Percentiles rank a stretch among this genome's conserved stretches.
These are phyloP conservation scores for Notothenia coriiceps DNA, from an alignment of 2,113 vertebrate species.

Conservation along the genomic window DNA sequence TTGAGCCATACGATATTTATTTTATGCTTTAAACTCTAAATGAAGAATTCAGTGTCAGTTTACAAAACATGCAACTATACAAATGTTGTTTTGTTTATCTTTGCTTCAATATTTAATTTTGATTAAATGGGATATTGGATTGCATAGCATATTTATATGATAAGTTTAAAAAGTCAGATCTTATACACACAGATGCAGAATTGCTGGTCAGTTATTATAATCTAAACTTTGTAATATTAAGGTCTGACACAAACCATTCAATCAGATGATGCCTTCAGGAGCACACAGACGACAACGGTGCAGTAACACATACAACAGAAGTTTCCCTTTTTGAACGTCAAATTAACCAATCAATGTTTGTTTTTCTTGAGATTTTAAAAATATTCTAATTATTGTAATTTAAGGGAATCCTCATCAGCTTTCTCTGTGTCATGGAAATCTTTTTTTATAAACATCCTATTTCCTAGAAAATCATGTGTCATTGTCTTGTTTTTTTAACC, in stretches of 20 bases:
- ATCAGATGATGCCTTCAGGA: background rate
- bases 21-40: constrained; percentile 43
- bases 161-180: background rate
- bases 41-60: constrained; percentile 16
- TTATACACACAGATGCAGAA: background rate
- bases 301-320: background rate
- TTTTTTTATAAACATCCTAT: constrained; percentile 69
- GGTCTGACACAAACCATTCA: background rate
- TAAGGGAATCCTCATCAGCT: constrained; percentile 28
- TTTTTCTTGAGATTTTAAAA: background rate
- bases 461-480: constrained; percentile 58
- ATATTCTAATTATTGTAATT: constrained; percentile 44
- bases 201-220: background rate
- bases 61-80: constrained; percentile 20
- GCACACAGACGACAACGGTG: background rate
- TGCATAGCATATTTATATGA: background rate
- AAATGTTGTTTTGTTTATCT: constrained; percentile 8
- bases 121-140: background rate
- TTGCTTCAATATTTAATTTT: constrained; percentile 13
- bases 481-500: constrained; percentile 1
- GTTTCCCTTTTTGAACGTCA: too few species aligned
- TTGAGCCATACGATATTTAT: constrained; percentile 71
- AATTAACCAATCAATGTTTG: background rate
- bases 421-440: constrained; percentile 47
- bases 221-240: background rate